Percentiles rank a stretch among this genome's conserved stretches.
phyloP scores from a whole-genome alignment of 1,140 invertebrate species.

The Bombus breviceps region DNA sequence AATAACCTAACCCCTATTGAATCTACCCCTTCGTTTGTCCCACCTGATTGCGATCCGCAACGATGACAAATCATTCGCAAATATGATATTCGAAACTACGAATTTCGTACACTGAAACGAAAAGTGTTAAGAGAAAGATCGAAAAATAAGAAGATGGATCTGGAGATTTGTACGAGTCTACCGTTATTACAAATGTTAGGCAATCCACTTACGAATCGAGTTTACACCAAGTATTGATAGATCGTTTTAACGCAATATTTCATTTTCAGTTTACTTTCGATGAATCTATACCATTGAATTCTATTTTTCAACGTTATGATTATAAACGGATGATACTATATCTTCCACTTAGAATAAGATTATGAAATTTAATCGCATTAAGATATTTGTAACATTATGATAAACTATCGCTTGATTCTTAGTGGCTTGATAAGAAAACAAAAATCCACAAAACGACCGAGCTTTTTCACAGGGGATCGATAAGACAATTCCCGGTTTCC shows the following conservation, averaged over 20 bases:
- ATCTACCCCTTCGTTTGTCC: conserved; percentile 37
- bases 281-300: too few species aligned
- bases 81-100: too few species aligned
- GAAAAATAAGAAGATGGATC: not conserved
- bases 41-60: conserved; percentile 21
- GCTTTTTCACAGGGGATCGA: not conserved
- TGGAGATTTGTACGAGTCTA: not conserved
- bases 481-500: not conserved
- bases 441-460: not conserved
- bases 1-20: conserved; percentile 29
- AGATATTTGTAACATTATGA: not conserved
- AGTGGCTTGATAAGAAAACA: not conserved
- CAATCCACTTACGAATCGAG: too few species aligned
- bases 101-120: not conserved
- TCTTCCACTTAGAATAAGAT: not conserved
- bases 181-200: too few species aligned
- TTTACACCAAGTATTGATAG: too few species aligned
- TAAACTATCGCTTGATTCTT: not conserved
- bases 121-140: too few species aligned
- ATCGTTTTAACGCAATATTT: too few species aligned
- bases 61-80: conserved; percentile 15
- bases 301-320: too few species aligned
- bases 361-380: not conserved
- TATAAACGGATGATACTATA: too few species aligned
- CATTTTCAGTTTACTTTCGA: too few species aligned